Evolutionary conservation across 2,113 vertebrate species (phyloP), one percentile per base, ranked within the genome.

Genomic region (Axis porcinus): DNA sequence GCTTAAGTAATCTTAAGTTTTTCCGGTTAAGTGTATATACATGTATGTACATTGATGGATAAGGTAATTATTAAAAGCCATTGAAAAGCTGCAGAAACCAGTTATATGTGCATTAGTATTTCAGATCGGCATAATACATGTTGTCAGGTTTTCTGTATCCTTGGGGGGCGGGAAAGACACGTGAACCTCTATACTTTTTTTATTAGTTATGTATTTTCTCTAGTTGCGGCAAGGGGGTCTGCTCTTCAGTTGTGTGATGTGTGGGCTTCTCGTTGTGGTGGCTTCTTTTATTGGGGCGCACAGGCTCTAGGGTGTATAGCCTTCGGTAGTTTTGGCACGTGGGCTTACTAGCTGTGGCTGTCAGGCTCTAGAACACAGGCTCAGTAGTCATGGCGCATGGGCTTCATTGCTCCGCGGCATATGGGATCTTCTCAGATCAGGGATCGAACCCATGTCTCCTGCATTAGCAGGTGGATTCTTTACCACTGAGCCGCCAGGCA

Each of bases 31-130:
- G 78, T 52, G 30, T 30, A 0, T 52, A 4, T 16, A 0, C 47
- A 13, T 36, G 7, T 86, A 17, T 40, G 45, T 84, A 6, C 19
- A 17, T 60, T 58, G 19, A 62, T 94, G 36, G 33, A 45, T 84
- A 62, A 74, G 27, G 3, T 47, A 50, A 27, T 89, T 89, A 33
- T 90, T 92, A 21, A 95, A 87, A 79, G 30, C 50, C 43, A 36
- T 1, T 36, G 28, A 36, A 94, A 86, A 70, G 10, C 17, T 27
- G 2, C 43, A 92, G 85, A 86, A 90, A 88, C 64, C 30, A 87
- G 50, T 79, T n/a, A 47, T 60, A 57, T 87, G 23, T 70, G 5
- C 52, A n/a, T 30, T 79, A 81, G 45, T n/a, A 78, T 84, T 97
- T 94, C 11, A 86, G 15, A 60, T 76, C 13, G 60, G 52, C 17